Percentiles rank a stretch among this genome's conserved stretches.
These are phyloP conservation scores for Calonectris borealis DNA, from an alignment of 2,113 vertebrate genomes.

Conservation along the genomic window DNA sequence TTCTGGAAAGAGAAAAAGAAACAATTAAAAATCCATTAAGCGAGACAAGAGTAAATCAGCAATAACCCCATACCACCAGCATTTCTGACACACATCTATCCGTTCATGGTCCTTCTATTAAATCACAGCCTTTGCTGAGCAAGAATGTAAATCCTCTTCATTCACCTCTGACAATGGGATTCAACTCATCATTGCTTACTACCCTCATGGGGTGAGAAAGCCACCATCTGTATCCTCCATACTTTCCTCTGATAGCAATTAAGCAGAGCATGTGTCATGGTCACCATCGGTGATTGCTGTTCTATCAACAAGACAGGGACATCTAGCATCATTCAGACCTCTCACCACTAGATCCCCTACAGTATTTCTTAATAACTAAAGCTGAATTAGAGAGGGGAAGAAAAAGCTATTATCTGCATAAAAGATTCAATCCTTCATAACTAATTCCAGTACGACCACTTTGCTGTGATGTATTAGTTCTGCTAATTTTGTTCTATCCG, in stretches of 20 bases:
- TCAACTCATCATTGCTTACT: background rate
- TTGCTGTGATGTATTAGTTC: background rate
- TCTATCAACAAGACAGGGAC: background rate
- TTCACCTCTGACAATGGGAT: background rate
- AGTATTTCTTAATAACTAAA: background rate
- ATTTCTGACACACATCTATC: background rate
- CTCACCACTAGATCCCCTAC: background rate
- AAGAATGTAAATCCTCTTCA: background rate
- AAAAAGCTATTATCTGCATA: background rate
- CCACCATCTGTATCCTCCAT: background rate
- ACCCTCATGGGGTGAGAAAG: background rate
- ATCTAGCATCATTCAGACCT: background rate
- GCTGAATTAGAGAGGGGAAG: background rate
- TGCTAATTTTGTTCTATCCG: background rate
- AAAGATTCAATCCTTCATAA: background rate
- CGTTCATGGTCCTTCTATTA: background rate
- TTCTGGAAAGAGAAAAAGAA: slow-evolving; percentile 82
- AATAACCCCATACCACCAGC: background rate
- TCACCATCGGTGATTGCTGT: background rate
- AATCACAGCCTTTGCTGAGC: background rate
- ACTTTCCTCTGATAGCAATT: background rate
- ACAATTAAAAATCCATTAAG: slow-evolving; percentile 59
- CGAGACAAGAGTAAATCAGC: background rate
- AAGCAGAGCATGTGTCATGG: background rate
- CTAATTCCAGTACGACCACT: background rate